phyloP scores from a whole-genome alignment of 1,140 invertebrate species.

The Drosophila sp. region DNA sequence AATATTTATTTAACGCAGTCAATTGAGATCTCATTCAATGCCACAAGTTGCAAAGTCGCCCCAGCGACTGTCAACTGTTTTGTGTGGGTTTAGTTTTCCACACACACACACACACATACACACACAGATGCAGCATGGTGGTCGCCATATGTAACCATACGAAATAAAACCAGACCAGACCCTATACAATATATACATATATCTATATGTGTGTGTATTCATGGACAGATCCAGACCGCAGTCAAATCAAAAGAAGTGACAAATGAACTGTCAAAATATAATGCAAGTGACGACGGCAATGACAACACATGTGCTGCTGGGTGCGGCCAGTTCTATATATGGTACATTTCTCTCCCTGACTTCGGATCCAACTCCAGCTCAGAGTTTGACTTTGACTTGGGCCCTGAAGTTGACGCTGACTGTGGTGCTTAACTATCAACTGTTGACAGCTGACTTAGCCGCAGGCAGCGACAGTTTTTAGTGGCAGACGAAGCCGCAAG shows the following conservation, averaged over 20 bases:
- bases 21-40: conserved; percentile 56
- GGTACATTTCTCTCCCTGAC: not conserved
- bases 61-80: conserved; percentile 28
- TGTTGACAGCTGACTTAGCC: conserved; percentile 71
- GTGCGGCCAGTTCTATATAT: conserved; percentile 25
- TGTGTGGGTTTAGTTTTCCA: conserved; percentile 50
- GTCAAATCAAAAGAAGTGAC: conserved; percentile 73
- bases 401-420: conserved; percentile 15
- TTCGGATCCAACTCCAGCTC: not conserved
- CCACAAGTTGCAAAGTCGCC: conserved; percentile 9
- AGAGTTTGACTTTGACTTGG: not conserved
- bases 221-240: conserved; percentile 36
- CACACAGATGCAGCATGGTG: conserved; percentile 58
- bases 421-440: conserved; percentile 47
- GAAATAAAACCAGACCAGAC: not conserved
- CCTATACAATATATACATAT: not conserved
- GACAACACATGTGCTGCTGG: conserved; percentile 39
- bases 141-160: conserved; percentile 42
- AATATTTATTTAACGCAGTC: conserved; percentile 11
- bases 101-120: conserved; percentile 72
- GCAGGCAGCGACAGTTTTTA: conserved; percentile 57
- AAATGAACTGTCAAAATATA: conserved; percentile 82
- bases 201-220: not conserved
- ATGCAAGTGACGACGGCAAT: conserved; percentile 63
- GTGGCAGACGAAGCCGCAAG: conserved; percentile 30